Percentiles rank a stretch among this genome's conserved stretches.
Evolutionary conservation across 1,140 invertebrate species (phyloP).

Genomic region (Pseudachorutes palmiensis): DNA sequence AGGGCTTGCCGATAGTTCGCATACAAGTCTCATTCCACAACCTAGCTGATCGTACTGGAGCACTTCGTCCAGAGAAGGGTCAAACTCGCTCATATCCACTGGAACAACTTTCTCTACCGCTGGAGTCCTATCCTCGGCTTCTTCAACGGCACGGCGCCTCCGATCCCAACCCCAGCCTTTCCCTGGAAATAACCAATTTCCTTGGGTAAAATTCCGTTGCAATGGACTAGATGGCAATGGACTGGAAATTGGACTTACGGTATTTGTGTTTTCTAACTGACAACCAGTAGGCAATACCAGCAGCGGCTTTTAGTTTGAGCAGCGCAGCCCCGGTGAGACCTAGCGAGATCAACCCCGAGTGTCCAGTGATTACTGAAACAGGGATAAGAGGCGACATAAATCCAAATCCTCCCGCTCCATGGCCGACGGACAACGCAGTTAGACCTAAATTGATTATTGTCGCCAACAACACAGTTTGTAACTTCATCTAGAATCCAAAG

Average conservation of each 20-base stretch:
- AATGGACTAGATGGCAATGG: too few relatives aligned
- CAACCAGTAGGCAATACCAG: constrained; percentile 28
- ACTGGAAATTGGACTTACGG: not conserved
- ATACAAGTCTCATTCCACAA: constrained; percentile 40
- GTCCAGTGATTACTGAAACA: constrained; percentile 31
- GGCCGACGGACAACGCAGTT: not conserved
- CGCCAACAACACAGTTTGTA: constrained; percentile 7
- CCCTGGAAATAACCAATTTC: too few relatives aligned
- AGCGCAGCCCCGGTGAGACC: constrained; percentile 33
- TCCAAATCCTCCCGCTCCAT: constrained; percentile 19
- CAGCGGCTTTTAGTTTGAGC: constrained; percentile 36
- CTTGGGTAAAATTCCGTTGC: too few relatives aligned
- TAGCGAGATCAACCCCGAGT: constrained; percentile 25
- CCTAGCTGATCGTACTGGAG: constrained; percentile 37
- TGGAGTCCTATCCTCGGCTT: constrained; percentile 17
- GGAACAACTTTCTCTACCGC: not conserved
- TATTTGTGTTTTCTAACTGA: constrained; percentile 12
- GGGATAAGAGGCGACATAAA: constrained; percentile 29
- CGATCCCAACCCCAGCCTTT: constrained; percentile 13
- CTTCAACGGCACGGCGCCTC: not conserved
- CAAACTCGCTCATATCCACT: constrained; percentile 23
- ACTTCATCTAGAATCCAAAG: constrained; percentile 20
- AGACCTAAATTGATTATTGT: constrained; percentile 23
- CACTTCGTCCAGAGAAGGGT: constrained; percentile 35
- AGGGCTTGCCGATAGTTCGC: constrained; percentile 38